A percentile compares a stretch with the other conserved stretches of the same genome.
These are phyloP conservation scores for Parnassius smintheus DNA, from an alignment of 2,888 invertebrate species.

Conservation along the genomic window DNA sequence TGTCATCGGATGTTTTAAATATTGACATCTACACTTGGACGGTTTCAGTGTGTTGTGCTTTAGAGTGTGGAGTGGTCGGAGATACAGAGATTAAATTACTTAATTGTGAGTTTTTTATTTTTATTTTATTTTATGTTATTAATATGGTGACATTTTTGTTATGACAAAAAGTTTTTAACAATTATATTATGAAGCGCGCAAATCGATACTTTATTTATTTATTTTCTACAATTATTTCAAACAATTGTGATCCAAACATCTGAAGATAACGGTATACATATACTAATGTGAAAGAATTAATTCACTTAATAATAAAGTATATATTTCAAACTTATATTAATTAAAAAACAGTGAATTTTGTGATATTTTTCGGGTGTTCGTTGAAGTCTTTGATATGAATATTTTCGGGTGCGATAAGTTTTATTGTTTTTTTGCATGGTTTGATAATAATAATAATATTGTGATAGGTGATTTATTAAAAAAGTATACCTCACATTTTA, in stretches of 20 bases:
- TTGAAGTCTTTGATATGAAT: conserved; percentile 24
- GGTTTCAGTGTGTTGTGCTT: conserved; percentile 28
- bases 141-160: no score
- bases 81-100: conserved; percentile 19
- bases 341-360: background rate
- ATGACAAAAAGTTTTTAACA: no score
- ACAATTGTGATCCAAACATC: no score
- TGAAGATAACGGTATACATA: background rate
- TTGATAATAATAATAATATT: no score
- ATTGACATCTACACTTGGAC: conserved; percentile 20
- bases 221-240: no score
- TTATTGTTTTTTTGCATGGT: no score
- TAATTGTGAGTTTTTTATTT: conserved; percentile 24
- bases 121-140: conserved; percentile 3
- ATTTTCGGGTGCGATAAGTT: background rate
- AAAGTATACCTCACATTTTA: no score
- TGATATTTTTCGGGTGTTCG: conserved; percentile 14
- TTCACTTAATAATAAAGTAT: background rate
- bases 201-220: no score
- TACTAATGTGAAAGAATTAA: background rate
- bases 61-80: conserved; percentile 27
- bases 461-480: no score
- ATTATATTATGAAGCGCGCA: no score
- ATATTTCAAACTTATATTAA: background rate
- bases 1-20: conserved; percentile 25